These are phyloP conservation scores for Heliconius ethilla DNA, from an alignment of 2,888 invertebrate species.

Conservation along the genomic window DNA sequence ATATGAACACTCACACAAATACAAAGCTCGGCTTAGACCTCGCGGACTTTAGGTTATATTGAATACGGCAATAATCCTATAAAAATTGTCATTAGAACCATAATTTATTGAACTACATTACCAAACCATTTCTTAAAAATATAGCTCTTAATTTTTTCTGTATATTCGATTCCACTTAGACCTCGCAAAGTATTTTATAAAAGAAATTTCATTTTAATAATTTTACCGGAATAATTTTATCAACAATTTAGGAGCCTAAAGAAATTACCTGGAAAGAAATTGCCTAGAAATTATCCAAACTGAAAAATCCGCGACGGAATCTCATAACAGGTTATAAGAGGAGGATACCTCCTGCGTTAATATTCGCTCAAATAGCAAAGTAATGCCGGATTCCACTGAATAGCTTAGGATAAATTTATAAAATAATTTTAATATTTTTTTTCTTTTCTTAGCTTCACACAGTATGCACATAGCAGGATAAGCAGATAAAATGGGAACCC, in stretches of 20 bases:
- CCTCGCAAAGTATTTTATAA: neutral
- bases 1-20: too few relatives aligned
- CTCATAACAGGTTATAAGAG: slow-evolving; percentile 19
- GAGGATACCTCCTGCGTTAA: neutral
- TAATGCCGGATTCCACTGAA: neutral
- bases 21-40: too few relatives aligned
- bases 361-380: slow-evolving; percentile 10
- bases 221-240: neutral
- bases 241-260: slow-evolving; percentile 7
- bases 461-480: neutral
- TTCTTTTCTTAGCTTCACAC: neutral
- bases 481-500: neutral
- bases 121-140: neutral
- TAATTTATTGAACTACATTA: neutral
- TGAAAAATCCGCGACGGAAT: slow-evolving; percentile 12
- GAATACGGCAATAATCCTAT: neutral
- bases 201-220: slow-evolving; percentile 8
- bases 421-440: too few relatives aligned
- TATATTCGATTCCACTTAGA: neutral
- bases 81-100: neutral
- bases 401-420: neutral
- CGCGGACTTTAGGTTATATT: too few relatives aligned
- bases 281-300: slow-evolving; percentile 7
- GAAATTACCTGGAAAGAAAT: slow-evolving; percentile 1
- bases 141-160: neutral